phyloP scores from a whole-genome alignment of 1,140 invertebrate genomes.

The Drosophila lowei region DNA sequence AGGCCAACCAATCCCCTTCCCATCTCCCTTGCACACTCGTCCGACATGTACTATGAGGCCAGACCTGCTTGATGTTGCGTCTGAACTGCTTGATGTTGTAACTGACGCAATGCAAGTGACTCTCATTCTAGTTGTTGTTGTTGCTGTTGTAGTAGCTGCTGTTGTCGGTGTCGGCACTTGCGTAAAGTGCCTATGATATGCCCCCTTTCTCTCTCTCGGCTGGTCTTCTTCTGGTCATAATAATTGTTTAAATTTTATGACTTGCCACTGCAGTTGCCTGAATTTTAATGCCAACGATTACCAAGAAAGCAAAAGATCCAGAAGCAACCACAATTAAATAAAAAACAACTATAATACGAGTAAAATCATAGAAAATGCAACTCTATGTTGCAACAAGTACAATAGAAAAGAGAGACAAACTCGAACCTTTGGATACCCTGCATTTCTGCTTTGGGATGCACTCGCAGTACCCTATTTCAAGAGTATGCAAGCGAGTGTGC shows the following conservation, averaged over 20 bases:
- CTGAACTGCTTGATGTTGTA: constrained; percentile 18
- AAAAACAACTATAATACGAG: too few species aligned
- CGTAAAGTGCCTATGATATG: constrained; percentile 65
- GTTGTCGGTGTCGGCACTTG: constrained; percentile 62
- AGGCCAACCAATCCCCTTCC: constrained; percentile 1
- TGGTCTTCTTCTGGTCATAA: constrained; percentile 26
- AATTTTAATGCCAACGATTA: constrained; percentile 71
- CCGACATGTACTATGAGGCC: constrained; percentile 9
- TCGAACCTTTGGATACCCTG: too few species aligned
- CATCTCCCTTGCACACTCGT: constrained; percentile 14
- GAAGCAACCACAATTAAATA: too few species aligned
- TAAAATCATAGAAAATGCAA: too few species aligned
- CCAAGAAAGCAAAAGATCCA: constrained; percentile 51
- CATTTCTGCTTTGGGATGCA: too few species aligned
- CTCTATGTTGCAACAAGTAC: too few species aligned
- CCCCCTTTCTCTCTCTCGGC: neutral
- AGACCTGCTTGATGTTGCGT: constrained; percentile 12
- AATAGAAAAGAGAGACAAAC: too few species aligned
- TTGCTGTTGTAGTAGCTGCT: constrained; percentile 22
- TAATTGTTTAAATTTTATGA: constrained; percentile 71
- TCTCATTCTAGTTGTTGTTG: constrained; percentile 29
- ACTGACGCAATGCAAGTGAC: constrained; percentile 59
- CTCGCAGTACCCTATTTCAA: too few species aligned
- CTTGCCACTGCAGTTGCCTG: constrained; percentile 72
- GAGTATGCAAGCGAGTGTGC: constrained; percentile 29